Base-by-base conservation (phyloP, 1,140 invertebrate genomes). In the Triops longicaudatus region DNA sequence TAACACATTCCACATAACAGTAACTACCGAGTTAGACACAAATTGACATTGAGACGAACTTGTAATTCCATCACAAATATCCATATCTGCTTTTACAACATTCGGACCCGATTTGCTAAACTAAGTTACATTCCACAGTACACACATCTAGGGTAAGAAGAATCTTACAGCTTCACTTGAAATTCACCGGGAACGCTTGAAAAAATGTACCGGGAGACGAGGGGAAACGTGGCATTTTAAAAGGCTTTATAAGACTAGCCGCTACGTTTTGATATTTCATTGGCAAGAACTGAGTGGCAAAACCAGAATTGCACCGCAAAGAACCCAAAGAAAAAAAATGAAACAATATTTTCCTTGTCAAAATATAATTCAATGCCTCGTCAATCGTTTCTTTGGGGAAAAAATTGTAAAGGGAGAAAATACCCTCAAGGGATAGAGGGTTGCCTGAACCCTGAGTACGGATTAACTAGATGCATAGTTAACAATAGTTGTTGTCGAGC, bases 391-490 rank as follows among this genome's bases (percentile, higher is more conserved):
- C 50, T 63, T n/a, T n/a, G 5, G 14, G 50, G 50, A 63, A 0
- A 44, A 63, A 63, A 1, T 22, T 17, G 1, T 63, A 22, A 1
- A 5, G 22, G 7, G n/a, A 6, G 50, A 22, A 63, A 63, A 63
- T 22, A 14, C 50, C 50, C 14, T 9, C 14, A 12, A 63, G 10
- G 50, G 50, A 22, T 63, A 63, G 17, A 63, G 50, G 50, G 50
- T 63, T 63, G 50, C 50, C 50, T 17, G 50, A 63, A 63, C 50
- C 50, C 50, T 63, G 50, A 63, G 50, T 63, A 63, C 50, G 50
- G 50, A 63, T 63, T 14, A 63, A 63, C 50, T 63, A 63, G 50
- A 63, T 63, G 50, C 50, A 63, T 63, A 63, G 50, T 63, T 63
- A 63, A 63, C 9, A 22, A 22, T 63, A 63, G 50, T 63, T 63